Base-by-base conservation (phyloP, 2,113 vertebrate genomes). In the Tragelaphus scriptus region DNA sequence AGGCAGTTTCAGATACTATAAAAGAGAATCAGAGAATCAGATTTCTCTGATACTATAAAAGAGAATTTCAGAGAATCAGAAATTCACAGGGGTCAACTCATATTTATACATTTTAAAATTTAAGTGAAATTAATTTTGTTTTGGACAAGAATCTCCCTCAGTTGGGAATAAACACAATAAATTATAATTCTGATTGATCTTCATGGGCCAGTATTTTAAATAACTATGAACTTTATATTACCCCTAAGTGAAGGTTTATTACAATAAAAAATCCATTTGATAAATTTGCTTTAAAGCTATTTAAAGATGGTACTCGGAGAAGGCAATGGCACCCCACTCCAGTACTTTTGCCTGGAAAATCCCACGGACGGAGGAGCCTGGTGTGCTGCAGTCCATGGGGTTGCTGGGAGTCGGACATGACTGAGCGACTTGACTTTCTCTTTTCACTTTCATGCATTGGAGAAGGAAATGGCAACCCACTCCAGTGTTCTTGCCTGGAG, bases 1-100 rank as follows among this genome's bases (percentile, higher is more conserved):
- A 85, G 17, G 7, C 59, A 71, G 5, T 91, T 96, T 91, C n/a
- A 96, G 49, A 85, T 96, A 44, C 85, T 86, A 81, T 92, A 75
- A 65, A 95, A 32, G 9, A 28, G 49, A 49, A 49, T 49, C 49
- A 49, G 49, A 49, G 11, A 49, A 49, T 49, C 49, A 49, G 49
- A 49, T 49, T 49, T 92, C 61, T 94, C 28, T 86, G 71, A 85
- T 96, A 44, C 85, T 86, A 77, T 93, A 68, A 65, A 95, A 32
- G 11, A 28, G 49, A 84, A 97, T 55, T 97, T 55, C 40, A 68
- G 13, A 63, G 28, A 63, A 63, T 63, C 28, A 61, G 26, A 61
- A 61, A 61, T 61, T 61, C 61, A 30, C 13, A 63, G 19, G 5
- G 51, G 80, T 36, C 4, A 40, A 32, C 80, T 65, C 4, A 63